Evolutionary conservation across 2,888 invertebrate species (phyloP), one percentile per base, ranked within the genome.

Genomic region (Chloroclysta siterata): DNA sequence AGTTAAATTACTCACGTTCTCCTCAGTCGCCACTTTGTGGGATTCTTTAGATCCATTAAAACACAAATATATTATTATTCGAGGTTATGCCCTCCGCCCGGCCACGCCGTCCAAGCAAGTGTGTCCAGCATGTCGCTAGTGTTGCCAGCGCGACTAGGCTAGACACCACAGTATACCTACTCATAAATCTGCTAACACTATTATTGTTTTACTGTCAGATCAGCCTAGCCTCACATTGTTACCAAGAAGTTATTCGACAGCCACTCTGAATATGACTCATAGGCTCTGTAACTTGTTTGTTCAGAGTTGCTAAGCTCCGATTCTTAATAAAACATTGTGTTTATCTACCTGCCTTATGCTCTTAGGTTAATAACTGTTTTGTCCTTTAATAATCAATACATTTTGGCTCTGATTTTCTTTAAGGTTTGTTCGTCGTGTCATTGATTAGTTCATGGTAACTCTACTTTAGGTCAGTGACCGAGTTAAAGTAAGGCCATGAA

Each of bases 261-360:
- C 42, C 47, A 47, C 42, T 53, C 51, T 47, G 42, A 46, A 61
- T 36, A 63, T 70, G 65, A 68, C 46, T 70, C 66, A 68, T 64
- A 60, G 39, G 46, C 58, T 56, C 52, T 54, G 50, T 60, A 63
- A 67, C 63, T 63, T 63, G 66, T 66, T 63, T 60, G 54, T 55
- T 62, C 41, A 47, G 46, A 56, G 48, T 48, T 62, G 47, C 29
- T 22, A 47, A 60, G 55, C 52, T 56, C 53, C 60, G 46, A 53
- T 47, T 61, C 36, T 44, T 44, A 53, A 28, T 36, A 47, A 46
- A 51, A 46, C 46, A 39, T 46, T 59, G 46, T 53, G 42, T 29
- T 42, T 42, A 57, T 41, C 14, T 36, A 53, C 42, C 13, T 47
- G 13, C 15, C 47, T 22, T 17, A 47, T 22, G 13, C 17, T 47